Evolutionary conservation across 2,888 invertebrate species (phyloP).

Genomic region (Phrixothrix hirtus): DNA sequence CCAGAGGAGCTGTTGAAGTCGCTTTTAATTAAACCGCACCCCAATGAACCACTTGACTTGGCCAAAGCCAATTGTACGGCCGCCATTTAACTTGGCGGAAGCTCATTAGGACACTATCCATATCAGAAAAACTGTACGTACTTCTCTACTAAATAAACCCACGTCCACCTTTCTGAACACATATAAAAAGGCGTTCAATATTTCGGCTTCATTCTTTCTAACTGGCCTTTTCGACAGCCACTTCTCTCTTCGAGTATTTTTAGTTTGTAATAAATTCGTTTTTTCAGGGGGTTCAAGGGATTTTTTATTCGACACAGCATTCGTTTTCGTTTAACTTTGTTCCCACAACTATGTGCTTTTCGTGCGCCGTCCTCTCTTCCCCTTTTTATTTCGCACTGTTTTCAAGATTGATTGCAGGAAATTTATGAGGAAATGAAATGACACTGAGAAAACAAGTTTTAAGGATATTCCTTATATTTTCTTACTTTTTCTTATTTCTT

Average conservation of each 20-base stretch:
- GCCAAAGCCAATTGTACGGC: slow-evolving; percentile 34
- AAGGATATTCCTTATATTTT: slow-evolving; percentile 33
- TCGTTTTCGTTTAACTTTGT: slow-evolving; percentile 34
- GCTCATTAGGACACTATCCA: slow-evolving; percentile 29
- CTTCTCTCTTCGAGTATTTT: slow-evolving; percentile 30
- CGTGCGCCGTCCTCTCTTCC: slow-evolving; percentile 15
- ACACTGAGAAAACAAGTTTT: slow-evolving; percentile 37
- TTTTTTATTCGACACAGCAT: slow-evolving; percentile 23
- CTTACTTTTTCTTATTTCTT: slow-evolving; percentile 14
- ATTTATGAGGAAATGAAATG: slow-evolving; percentile 40
- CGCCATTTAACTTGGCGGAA: slow-evolving; percentile 26
- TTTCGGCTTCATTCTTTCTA: slow-evolving; percentile 28
- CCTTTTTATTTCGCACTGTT: slow-evolving; percentile 31
- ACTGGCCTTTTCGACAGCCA: slow-evolving; percentile 31
- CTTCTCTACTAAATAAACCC: slow-evolving; percentile 22
- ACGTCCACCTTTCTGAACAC: slow-evolving; percentile 12
- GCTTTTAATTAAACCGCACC: slow-evolving; percentile 42
- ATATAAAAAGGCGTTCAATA: slow-evolving; percentile 20
- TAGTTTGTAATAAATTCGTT: slow-evolving; percentile 29
- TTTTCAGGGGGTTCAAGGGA: slow-evolving; percentile 22
- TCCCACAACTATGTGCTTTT: slow-evolving; percentile 25
- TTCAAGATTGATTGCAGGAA: slow-evolving; percentile 39
- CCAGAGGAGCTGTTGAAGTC: slow-evolving; percentile 38
- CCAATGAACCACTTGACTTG: slow-evolving; percentile 39
- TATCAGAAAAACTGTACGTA: slow-evolving; percentile 22